Evolutionary conservation across 2,888 invertebrate genomes (phyloP).

Genomic region (Neuroscelio doddi): DNA sequence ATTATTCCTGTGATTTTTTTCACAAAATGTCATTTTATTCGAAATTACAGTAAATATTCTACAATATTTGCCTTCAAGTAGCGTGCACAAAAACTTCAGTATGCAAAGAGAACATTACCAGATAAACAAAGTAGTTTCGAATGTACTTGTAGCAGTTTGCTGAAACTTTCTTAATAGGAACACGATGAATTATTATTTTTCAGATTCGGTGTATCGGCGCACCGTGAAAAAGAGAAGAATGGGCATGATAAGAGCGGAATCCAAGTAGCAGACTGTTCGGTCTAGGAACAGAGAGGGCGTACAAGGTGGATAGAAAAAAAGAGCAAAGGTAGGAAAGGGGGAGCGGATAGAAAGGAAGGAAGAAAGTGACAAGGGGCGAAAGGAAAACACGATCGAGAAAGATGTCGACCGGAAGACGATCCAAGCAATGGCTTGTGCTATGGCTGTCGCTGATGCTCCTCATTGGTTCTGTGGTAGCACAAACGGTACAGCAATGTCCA

Average conservation of each 20-base stretch:
- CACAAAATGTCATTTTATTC: no score
- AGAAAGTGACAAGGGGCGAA: constrained; percentile 8
- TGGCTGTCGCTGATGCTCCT: constrained; percentile 26
- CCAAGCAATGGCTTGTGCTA: constrained; percentile 26
- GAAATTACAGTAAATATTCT: no score
- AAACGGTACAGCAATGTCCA: constrained; percentile 82
- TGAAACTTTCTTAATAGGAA: no score
- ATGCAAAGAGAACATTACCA: no score
- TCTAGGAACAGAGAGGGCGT: constrained; percentile 22
- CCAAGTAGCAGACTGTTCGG: constrained; percentile 31
- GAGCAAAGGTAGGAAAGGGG: background rate
- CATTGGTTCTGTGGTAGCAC: constrained; percentile 47
- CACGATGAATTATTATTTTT: background rate
- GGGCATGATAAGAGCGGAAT: constrained; percentile 23
- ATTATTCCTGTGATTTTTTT: no score
- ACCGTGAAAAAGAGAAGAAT: constrained; percentile 23
- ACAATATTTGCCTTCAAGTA: no score
- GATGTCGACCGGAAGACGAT: constrained; percentile 22
- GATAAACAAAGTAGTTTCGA: no score
- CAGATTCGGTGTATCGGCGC: constrained; percentile 30
- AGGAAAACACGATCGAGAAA: constrained; percentile 14
- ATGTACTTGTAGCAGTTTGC: no score
- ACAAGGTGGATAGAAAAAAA: constrained; percentile 17
- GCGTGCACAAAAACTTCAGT: no score
- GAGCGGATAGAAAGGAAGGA: background rate